Base-by-base conservation (phyloP, 1,140 invertebrate species). In the Oryctes rhinoceros region DNA sequence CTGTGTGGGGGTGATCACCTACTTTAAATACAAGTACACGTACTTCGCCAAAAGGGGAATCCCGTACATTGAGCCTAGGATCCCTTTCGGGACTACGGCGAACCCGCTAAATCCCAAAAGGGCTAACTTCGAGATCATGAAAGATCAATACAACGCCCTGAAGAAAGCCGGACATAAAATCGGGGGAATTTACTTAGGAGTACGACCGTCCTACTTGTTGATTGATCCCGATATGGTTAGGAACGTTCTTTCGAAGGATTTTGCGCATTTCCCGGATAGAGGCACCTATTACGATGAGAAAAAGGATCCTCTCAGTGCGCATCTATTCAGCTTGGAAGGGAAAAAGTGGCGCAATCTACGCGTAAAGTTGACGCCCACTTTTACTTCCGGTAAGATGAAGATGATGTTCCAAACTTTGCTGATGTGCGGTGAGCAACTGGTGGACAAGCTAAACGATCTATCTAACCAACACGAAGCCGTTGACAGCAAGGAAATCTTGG, bases 311-410 rank as follows among this genome's bases (percentile, higher is more conserved):
- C 67, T 92, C 0, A 86, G 87, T 1, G 87, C 88, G 4, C 88
- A 90, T 76, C 82, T 92, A 24, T 88, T 91, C 75, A 83, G 83
- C 0, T 71, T 89, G 13, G 83, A 84, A 35, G 90, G 89, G 11
- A 76, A 85, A 35, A 83, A 86, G 65, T 91, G 90, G 90, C 89
- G 88, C 80, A 83, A 85, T 79, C 82, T 90, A 2, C 82, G 90
- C 76, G 81, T 65, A 13, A 83, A 83, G 76, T 78, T 91, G 0
- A 87, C 88, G 0, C 90, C 90, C 2, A 89, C 88, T 0, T 91
- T 91, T 80, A 88, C 90, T 88, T 0, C 88, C 88, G 0, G 88
- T 87, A 91, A 91, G 84, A 87, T 92, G 81, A 91, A 91, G 81
- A 83, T 83, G 6, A 91, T 92, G 89, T 90, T 91, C 76, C 84